Percentiles rank a stretch among this genome's conserved stretches.
phyloP scores from a whole-genome alignment of 2,797 vertebrate genomes.

The Aratinga solstitialis region DNA sequence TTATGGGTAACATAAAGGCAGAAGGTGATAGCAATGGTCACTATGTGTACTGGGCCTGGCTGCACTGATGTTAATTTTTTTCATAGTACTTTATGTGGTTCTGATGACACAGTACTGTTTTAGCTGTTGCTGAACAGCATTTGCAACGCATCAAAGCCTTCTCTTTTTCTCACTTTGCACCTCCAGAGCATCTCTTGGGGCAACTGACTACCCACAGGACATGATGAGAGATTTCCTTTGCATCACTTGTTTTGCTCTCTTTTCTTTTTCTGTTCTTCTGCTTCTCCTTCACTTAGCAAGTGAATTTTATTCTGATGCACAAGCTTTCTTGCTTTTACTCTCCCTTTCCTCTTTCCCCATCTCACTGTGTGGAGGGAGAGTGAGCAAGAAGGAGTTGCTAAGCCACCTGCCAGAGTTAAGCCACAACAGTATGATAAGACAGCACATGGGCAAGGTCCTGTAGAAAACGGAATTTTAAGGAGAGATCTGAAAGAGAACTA shows the following conservation, averaged over 20 bases:
- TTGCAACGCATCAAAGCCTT: background rate
- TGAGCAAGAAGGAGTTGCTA: background rate
- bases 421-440: background rate
- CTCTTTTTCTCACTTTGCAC: background rate
- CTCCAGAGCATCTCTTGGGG: background rate
- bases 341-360: background rate
- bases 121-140: background rate
- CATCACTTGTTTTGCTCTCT: background rate
- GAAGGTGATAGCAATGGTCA: background rate
- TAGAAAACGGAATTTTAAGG: background rate
- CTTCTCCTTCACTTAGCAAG: background rate
- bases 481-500: background rate
- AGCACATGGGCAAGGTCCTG: background rate
- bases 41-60: background rate
- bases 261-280: background rate
- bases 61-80: background rate
- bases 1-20: background rate
- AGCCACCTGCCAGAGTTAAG: background rate
- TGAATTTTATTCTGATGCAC: background rate
- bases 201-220: background rate
- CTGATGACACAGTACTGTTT: background rate
- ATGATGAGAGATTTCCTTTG: background rate
- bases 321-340: background rate
- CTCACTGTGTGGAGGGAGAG: accelerated
- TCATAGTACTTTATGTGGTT: background rate